A percentile compares a stretch with the other conserved stretches of the same genome.
phyloP scores from a whole-genome alignment of 2,113 vertebrate species.

The Oceanodroma tethys region DNA sequence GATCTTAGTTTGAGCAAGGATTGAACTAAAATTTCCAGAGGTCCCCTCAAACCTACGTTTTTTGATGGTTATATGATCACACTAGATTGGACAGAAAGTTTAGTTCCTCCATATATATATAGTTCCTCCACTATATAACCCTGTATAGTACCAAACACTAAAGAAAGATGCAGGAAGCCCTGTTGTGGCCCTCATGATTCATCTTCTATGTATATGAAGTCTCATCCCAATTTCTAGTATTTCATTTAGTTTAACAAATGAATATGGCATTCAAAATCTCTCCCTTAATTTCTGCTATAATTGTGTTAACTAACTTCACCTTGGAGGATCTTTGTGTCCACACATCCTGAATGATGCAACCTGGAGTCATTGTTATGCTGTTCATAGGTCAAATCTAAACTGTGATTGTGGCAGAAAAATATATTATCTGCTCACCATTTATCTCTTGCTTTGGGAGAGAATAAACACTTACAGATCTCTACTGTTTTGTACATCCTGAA shows the following conservation, averaged over 20 bases:
- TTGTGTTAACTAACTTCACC: neutral
- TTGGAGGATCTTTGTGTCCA: neutral
- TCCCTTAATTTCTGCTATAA: neutral
- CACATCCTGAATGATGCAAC: neutral
- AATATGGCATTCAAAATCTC: neutral
- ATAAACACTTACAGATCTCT: neutral
- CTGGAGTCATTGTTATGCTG: neutral
- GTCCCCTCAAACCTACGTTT: neutral
- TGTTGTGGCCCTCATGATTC: neutral
- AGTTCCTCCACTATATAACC: too few species aligned
- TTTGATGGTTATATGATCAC: neutral
- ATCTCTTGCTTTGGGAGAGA: neutral
- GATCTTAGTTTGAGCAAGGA: neutral
- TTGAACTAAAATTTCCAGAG: neutral
- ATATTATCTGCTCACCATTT: neutral
- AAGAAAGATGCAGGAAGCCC: neutral
- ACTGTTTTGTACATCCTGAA: neutral
- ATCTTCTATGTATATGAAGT: neutral
- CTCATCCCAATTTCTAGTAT: neutral
- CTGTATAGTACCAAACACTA: rapidly evolving
- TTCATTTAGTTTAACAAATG: neutral
- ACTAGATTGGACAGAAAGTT: neutral
- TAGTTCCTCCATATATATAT: neutral
- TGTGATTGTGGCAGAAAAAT: neutral
- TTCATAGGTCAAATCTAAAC: neutral